Evolutionary conservation across 2,797 vertebrate species (phyloP).

Genomic region (Zonotrichia albicollis): DNA sequence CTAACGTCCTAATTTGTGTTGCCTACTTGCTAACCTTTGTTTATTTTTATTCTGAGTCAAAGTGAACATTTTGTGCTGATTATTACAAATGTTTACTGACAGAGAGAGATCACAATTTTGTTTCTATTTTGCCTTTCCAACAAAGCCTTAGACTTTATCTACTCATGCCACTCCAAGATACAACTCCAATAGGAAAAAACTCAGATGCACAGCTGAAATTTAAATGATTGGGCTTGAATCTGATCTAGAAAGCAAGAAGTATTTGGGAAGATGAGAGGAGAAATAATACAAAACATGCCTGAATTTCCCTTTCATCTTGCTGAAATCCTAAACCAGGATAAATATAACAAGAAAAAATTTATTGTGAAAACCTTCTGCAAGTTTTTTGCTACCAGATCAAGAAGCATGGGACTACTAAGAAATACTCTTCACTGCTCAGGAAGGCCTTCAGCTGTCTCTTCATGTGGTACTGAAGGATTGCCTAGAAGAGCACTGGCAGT

Average conservation of each 20-base stretch:
- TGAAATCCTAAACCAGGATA: background rate
- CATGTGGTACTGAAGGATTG: background rate
- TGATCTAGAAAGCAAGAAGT: background rate
- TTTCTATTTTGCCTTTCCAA: background rate
- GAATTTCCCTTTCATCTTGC: background rate
- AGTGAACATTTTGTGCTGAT: background rate
- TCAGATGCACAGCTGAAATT: background rate
- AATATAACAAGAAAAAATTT: background rate
- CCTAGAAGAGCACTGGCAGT: background rate
- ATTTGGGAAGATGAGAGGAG: background rate
- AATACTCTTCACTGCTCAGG: background rate
- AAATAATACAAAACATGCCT: background rate
- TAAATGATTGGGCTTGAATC: background rate
- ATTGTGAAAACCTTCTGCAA: background rate
- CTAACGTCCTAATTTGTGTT: background rate
- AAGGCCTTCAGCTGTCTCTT: background rate
- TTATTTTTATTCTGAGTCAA: background rate
- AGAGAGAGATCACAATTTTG: background rate
- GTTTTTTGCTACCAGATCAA: background rate
- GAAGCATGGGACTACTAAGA: background rate
- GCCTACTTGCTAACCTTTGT: background rate
- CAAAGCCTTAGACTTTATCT: background rate
- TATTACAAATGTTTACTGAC: background rate
- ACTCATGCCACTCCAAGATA: background rate
- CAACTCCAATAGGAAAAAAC: background rate